Evolutionary conservation across 2,888 invertebrate genomes (phyloP).

Genomic region (Luperina testacea): DNA sequence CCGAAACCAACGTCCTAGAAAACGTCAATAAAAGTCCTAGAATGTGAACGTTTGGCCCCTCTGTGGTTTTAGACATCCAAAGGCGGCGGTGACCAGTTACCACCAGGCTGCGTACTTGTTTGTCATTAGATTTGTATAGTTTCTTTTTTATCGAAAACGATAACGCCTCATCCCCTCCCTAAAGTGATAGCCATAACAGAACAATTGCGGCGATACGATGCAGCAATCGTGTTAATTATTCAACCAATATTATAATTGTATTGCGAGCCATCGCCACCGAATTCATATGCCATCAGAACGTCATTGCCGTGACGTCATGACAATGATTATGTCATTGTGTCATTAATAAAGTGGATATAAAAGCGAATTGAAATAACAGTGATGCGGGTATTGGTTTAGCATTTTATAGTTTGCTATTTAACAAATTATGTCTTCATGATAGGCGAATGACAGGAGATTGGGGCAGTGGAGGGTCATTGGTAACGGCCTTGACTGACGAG

Average conservation of each 20-base stretch:
- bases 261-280: conserved; percentile 41
- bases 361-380: conserved; percentile 45
- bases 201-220: conserved; percentile 74
- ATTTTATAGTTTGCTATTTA: not conserved
- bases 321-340: conserved; percentile 58
- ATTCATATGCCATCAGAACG: conserved; percentile 55
- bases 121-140: not conserved
- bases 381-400: conserved; percentile 33
- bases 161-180: conserved; percentile 55
- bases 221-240: conserved; percentile 79
- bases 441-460: no score
- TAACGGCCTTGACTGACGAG: no score
- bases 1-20: no score
- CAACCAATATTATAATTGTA: conserved; percentile 74
- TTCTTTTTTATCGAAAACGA: conserved; percentile 47
- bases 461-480: no score
- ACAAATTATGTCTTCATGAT: not conserved
- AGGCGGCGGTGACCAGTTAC: not conserved
- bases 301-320: conserved; percentile 36
- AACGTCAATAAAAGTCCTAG: no score
- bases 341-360: conserved; percentile 61
- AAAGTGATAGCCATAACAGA: conserved; percentile 62
- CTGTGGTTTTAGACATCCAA: not conserved
- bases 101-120: not conserved
- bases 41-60: no score